These are phyloP conservation scores for Pammene aurita DNA, from an alignment of 2,888 invertebrate species.

Conservation along the genomic window DNA sequence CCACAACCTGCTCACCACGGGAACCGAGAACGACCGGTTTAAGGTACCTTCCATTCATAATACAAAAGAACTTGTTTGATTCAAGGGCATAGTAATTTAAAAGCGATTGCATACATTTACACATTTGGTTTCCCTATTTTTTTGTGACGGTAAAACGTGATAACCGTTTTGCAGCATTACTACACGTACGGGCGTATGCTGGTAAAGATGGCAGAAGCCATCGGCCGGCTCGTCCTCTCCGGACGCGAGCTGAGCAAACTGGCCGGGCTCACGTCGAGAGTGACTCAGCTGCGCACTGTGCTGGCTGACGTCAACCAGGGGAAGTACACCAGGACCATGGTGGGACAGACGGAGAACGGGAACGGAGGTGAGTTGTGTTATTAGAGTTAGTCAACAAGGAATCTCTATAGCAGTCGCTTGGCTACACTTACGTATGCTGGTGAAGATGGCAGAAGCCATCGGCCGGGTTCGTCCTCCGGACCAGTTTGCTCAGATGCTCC, in stretches of 20 bases:
- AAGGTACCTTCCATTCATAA: too few species aligned
- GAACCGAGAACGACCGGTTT: slow-evolving; percentile 90
- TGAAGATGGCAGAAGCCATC: too few species aligned
- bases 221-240: slow-evolving; percentile 96
- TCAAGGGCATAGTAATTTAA: neutral
- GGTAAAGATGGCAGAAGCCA: slow-evolving; percentile 97
- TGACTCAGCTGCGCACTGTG: slow-evolving; percentile 94
- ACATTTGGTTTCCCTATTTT: too few species aligned
- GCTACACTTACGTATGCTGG: too few species aligned
- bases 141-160: too few species aligned
- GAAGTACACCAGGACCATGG: slow-evolving; percentile 85
- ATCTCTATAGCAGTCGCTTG: too few species aligned
- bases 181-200: slow-evolving; percentile 98
- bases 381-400: too few species aligned
- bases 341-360: slow-evolving; percentile 59
- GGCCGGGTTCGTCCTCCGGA: too few species aligned
- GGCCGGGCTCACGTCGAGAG: slow-evolving; percentile 96
- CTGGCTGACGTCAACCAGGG: slow-evolving; percentile 92
- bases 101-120: too few species aligned
- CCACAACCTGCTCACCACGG: slow-evolving; percentile 86
- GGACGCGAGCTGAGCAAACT: slow-evolving; percentile 97
- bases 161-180: slow-evolving; percentile 86
- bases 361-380: slow-evolving; percentile 46
- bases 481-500: too few species aligned
- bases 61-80: slow-evolving; percentile 36